Base-by-base conservation (phyloP, 2,888 invertebrate genomes). In the Taenaris catops region DNA sequence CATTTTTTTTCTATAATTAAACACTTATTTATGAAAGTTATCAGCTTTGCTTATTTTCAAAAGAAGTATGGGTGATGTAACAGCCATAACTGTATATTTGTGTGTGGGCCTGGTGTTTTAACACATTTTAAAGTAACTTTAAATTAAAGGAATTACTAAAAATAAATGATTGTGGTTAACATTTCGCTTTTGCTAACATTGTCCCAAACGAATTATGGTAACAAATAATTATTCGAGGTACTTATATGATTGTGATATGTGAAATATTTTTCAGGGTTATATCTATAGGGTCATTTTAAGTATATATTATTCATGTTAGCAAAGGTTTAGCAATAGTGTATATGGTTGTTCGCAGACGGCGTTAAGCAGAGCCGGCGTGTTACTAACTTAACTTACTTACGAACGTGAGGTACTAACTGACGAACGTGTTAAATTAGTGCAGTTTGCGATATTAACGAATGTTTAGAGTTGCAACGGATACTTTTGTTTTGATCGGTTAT, bases 301-400 rank as follows among this genome's bases (percentile, higher is more conserved):
- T 46, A 47, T 39, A 39, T 48, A 41, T 49, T 34, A 43, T 49
- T 28, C 12, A 38, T 38, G 25, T 36, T 36, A 36, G 41, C 34
- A 37, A 35, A 38, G 38, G 38, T 41, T 20, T 34, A 43, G 46
- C 42, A 58, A 62, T 56, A 64, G 63, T 69, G 64, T 63, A 58
- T 75, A 62, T 81, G 78, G 66, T 76, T 84, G 68, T 83, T 75
- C 78, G 65, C 84, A 86, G 84, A 70, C 84, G 84, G 84, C 84
- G 84, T 66, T 86, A 86, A 73, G 63, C 59, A 57, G 52, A 55
- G 63, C 58, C 47, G 53, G 56, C 64, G 56, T 64, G 56, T 67
- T 68, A 73, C 63, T 66, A 65, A 69, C 72, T 63, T 78, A 74
- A 73, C 65, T 70, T 71, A 72, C 65, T 60, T 73, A 68, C 65